Base-by-base conservation (phyloP, 2,113 vertebrate species). In the Choloepus hoffmanni region DNA sequence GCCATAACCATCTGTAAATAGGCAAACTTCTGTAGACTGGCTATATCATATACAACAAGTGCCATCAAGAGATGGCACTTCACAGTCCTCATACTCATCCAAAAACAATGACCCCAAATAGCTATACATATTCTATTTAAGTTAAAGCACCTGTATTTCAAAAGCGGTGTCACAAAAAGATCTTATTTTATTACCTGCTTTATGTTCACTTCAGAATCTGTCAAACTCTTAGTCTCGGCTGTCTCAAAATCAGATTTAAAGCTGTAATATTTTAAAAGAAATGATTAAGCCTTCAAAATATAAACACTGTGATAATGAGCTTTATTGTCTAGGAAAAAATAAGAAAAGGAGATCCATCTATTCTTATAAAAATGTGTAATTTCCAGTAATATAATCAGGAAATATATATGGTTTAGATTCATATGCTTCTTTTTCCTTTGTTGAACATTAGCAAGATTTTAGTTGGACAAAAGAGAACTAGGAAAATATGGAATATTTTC, bases 181-280 rank as follows among this genome's bases (percentile, higher is more conserved):
- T 30, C 43, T 88, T 40, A 87, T 30, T 40, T 36, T 45, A 92
- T 97, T 98, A 99, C 98, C 98, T 98, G 94, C 30, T 87, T 10
- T 48, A 50, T 2, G 40, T 89, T 95, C 65, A 85, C 85, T 96
- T 93, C 89, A 30, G 96, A 79, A 30, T 97, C 90, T 73, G n/a
- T 9, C 16, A 0, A 4, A 90, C 94, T 81, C 85, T 91, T 89
- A 89, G 53, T 96, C 36, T 95, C 70, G 3, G 50, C 53, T 5
- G 0, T 50, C 91, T 87, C 84, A 58, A 96, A 94, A 85, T 78
- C 73, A 85, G 89, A 70, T 84, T 96, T 89, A 97, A 97, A 98
- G 95, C 98, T 99, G 95, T 15, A 98, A 98, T 92, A 96, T 98
- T 96, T 85, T 92, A 89, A 97, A 78, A 97, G 53, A 43, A 92